These are phyloP conservation scores for Oscheius sp. DNA, from an alignment of 2,888 invertebrate species.

Conservation along the genomic window DNA sequence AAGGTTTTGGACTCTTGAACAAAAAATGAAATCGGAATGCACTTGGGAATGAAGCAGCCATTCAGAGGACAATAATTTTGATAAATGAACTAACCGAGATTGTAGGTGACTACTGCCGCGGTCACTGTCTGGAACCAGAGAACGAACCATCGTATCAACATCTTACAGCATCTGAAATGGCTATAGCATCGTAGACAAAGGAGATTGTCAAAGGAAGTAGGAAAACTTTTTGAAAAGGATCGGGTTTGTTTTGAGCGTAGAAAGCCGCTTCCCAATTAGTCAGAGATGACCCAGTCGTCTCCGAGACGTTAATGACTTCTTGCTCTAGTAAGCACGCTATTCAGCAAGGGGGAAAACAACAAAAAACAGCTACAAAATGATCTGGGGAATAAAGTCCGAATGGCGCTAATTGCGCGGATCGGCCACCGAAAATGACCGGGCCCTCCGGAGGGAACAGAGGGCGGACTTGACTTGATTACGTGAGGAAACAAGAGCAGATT, in stretches of 20 bases:
- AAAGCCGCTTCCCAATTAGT: too few species aligned
- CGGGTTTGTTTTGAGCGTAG: neutral
- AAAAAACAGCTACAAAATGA: neutral
- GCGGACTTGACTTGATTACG: slow-evolving; percentile 22
- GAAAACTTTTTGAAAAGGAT: neutral
- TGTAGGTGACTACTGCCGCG: slow-evolving; percentile 25
- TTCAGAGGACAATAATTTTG: neutral
- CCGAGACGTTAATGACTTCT: too few species aligned
- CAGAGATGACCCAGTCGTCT: too few species aligned
- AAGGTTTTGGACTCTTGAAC: too few species aligned
- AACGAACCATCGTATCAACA: slow-evolving; percentile 24
- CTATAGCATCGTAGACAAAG: too few species aligned
- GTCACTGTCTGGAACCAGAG: neutral
- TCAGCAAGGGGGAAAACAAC: too few species aligned
- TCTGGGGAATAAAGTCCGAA: slow-evolving; percentile 4
- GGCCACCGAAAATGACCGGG: slow-evolving; percentile 30
- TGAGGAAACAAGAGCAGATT: slow-evolving; percentile 6
- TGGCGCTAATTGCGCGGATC: slow-evolving; percentile 36
- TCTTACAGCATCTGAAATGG: slow-evolving; percentile 31
- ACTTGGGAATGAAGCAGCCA: too few species aligned
- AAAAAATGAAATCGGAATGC: too few species aligned
- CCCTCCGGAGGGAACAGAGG: slow-evolving; percentile 17
- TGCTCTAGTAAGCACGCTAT: too few species aligned
- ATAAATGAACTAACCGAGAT: slow-evolving; percentile 22
- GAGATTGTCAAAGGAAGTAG: neutral